phyloP scores from a whole-genome alignment of 2,888 invertebrate genomes.

The Seira sanloemensis region DNA sequence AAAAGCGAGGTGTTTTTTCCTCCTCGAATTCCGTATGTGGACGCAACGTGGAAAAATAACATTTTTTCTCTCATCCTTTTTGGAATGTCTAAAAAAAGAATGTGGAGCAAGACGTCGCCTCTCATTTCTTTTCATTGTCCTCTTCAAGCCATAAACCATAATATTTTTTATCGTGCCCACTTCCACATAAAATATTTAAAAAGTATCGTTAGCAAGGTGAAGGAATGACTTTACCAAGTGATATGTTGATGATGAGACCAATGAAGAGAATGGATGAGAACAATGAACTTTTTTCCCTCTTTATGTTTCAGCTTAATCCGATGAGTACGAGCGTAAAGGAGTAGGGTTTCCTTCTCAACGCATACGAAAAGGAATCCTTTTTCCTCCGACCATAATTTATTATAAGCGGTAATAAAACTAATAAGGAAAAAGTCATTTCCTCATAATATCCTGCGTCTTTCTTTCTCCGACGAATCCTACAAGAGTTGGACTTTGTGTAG shows the following conservation, averaged over 20 bases:
- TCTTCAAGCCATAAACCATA: background rate
- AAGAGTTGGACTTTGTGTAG: background rate
- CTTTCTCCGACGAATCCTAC: background rate
- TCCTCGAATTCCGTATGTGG: no score
- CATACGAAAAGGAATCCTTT: background rate
- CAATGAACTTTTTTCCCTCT: background rate
- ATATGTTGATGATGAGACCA: conserved; percentile 53
- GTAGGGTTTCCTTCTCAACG: background rate
- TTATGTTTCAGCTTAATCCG: conserved; percentile 28
- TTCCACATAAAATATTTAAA: background rate
- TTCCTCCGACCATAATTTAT: conserved; percentile 37
- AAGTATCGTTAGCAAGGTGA: background rate
- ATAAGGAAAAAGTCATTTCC: conserved; percentile 50
- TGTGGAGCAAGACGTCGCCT: background rate
- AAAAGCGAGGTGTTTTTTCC: background rate
- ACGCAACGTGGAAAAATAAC: background rate
- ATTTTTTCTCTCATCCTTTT: background rate
- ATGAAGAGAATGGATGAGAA: background rate
- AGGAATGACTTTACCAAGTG: conserved; percentile 40
- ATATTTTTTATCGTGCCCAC: background rate
- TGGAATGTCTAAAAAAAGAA: background rate
- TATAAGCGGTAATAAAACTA: conserved; percentile 51
- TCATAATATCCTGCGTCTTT: conserved; percentile 23
- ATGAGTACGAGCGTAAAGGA: conserved; percentile 30
- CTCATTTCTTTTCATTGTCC: no score